Percentiles rank a stretch among this genome's conserved stretches.
Evolutionary conservation across 1,140 invertebrate genomes (phyloP).

Genomic region (Listronotus bonariensis): DNA sequence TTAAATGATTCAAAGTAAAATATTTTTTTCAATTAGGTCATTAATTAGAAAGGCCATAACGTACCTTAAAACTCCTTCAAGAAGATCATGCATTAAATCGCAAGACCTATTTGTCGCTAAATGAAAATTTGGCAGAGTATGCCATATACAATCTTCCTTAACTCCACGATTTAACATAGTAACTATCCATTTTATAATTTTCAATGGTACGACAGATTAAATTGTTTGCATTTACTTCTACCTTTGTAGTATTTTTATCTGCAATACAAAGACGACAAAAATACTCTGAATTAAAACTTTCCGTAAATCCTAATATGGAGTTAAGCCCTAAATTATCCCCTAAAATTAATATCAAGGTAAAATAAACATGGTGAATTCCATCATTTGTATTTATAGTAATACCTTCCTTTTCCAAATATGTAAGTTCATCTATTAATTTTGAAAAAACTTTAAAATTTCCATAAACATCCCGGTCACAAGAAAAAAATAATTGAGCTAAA

Average conservation of each 20-base stretch:
- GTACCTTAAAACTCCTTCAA: constrained; percentile 52
- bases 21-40: constrained; percentile 39
- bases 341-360: constrained; percentile 13
- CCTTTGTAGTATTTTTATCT: constrained; percentile 25
- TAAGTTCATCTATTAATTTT: constrained; percentile 12
- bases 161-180: constrained; percentile 39
- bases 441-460: not conserved
- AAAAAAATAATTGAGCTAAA: constrained; percentile 45
- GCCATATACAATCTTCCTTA: constrained; percentile 36
- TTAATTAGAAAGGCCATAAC: constrained; percentile 38
- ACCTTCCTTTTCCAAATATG: constrained; percentile 8
- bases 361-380: constrained; percentile 10
- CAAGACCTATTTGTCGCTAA: constrained; percentile 42
- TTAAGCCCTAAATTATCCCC: constrained; percentile 25
- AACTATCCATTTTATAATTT: constrained; percentile 13
- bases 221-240: constrained; percentile 29
- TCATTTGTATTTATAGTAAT: not conserved
- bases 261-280: constrained; percentile 20
- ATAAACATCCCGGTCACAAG: constrained; percentile 38
- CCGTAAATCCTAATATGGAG: constrained; percentile 21
- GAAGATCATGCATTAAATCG: constrained; percentile 52
- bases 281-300: constrained; percentile 25
- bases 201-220: constrained; percentile 6
- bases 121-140: constrained; percentile 43
- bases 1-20: constrained; percentile 37